A percentile compares a stretch with the other conserved stretches of the same genome.
These are phyloP conservation scores for Cosmia pyralina DNA, from an alignment of 2,888 invertebrate genomes.

Conservation along the genomic window DNA sequence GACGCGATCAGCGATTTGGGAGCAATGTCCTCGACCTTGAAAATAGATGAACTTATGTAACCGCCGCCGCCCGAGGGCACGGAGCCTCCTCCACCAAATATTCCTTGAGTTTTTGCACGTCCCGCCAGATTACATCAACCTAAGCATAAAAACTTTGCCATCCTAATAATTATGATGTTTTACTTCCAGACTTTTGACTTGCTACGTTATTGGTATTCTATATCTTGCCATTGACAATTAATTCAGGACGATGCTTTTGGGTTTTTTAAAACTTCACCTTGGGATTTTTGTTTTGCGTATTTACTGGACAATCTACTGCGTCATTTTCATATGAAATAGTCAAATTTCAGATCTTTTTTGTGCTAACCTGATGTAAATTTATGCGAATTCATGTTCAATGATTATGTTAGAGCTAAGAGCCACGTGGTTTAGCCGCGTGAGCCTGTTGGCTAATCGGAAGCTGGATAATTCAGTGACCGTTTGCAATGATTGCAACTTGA, in stretches of 20 bases:
- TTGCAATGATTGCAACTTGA: slow-evolving; percentile 6
- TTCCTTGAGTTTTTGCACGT: slow-evolving; percentile 87
- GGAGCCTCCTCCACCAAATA: slow-evolving; percentile 86
- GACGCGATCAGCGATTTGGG: slow-evolving; percentile 89
- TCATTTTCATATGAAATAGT: slow-evolving; percentile 9
- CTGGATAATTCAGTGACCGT: neutral
- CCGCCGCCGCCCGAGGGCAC: slow-evolving; percentile 83
- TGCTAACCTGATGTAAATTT: slow-evolving; percentile 16
- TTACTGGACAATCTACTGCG: neutral
- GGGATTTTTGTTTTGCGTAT: slow-evolving; percentile 1
- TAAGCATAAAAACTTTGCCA: slow-evolving; percentile 64
- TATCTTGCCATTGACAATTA: slow-evolving; percentile 6
- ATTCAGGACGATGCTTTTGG: neutral
- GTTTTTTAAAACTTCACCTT: neutral
- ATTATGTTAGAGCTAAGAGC: slow-evolving; percentile 27
- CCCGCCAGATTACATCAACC: slow-evolving; percentile 76
- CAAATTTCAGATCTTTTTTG: neutral
- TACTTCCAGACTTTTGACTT: slow-evolving; percentile 17
- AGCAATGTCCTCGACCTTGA: slow-evolving; percentile 90
- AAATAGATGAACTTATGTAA: slow-evolving; percentile 90
- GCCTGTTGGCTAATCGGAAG: slow-evolving; percentile 2
- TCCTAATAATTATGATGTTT: slow-evolving; percentile 35
- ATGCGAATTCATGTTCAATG: slow-evolving; percentile 24
- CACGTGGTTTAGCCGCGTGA: slow-evolving; percentile 44
- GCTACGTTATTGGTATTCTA: neutral